Percentiles rank a stretch among this genome's conserved stretches.
phyloP scores from a whole-genome alignment of 2,888 invertebrate genomes.

The Eledona agricola region DNA sequence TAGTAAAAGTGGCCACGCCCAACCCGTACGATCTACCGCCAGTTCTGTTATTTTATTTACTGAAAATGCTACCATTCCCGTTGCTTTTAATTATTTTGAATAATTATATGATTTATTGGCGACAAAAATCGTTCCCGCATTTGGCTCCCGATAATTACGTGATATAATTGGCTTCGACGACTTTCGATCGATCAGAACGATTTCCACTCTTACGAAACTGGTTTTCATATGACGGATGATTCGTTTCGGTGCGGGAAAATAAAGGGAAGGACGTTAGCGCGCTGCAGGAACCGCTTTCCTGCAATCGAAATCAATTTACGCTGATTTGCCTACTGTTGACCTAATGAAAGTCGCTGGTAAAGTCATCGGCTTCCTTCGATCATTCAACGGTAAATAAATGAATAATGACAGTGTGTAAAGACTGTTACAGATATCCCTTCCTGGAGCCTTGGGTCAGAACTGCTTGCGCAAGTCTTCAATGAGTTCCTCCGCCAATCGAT shows the following conservation, averaged over 20 bases:
- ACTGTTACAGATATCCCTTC: slow-evolving; percentile 12
- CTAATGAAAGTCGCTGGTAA: slow-evolving; percentile 4
- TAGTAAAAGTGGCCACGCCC: slow-evolving; percentile 52
- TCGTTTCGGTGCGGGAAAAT: not conserved
- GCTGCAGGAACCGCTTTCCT: slow-evolving; percentile 5
- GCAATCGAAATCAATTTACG: not conserved
- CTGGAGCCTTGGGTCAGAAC: slow-evolving; percentile 16
- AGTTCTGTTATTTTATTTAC: slow-evolving; percentile 10
- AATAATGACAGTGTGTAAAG: slow-evolving; percentile 1
- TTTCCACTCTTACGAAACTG: slow-evolving; percentile 15
- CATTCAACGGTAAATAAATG: slow-evolving; percentile 3
- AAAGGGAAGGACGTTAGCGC: slow-evolving; percentile 3
- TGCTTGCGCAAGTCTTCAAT: slow-evolving; percentile 11
- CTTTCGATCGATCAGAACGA: slow-evolving; percentile 10
- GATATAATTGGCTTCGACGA: slow-evolving; percentile 5
- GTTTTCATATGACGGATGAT: slow-evolving; percentile 7
- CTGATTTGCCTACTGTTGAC: slow-evolving; percentile 5
- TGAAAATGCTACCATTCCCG: slow-evolving; percentile 10
- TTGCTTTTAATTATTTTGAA: slow-evolving; percentile 10
- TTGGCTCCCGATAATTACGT: slow-evolving; percentile 7
- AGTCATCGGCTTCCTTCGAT: slow-evolving; percentile 3
- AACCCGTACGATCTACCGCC: slow-evolving; percentile 27
- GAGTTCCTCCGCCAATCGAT: not conserved
- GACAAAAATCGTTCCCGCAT: slow-evolving; percentile 5
- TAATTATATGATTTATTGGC: slow-evolving; percentile 8